Evolutionary conservation across 2,113 vertebrate species (phyloP).

Genomic region (Caranx melampygus): DNA sequence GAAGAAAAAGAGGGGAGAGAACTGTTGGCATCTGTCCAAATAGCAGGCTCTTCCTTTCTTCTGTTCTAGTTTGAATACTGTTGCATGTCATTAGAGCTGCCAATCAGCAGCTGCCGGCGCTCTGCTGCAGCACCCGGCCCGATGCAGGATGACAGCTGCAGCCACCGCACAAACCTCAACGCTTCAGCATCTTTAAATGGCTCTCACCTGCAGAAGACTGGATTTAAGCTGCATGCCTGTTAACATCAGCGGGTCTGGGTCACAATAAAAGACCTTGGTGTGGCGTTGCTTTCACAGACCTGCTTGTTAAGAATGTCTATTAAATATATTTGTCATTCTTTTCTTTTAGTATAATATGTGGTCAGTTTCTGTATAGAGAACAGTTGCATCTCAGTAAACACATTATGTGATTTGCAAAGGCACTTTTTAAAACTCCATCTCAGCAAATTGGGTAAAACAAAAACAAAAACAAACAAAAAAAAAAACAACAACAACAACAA

Average conservation of each 20-base stretch:
- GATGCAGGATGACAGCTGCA: conserved; percentile 51
- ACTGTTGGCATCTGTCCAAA: conserved; percentile 51
- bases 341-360: too few relatives aligned
- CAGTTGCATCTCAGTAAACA: too few relatives aligned
- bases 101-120: conserved; percentile 65
- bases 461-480: too few relatives aligned
- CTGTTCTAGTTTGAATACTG: conserved; percentile 57
- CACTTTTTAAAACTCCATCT: too few relatives aligned
- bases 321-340: neutral
- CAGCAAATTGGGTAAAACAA: neutral
- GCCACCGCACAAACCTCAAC: conserved; percentile 15
- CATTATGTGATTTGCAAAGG: too few relatives aligned
- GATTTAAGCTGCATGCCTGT: neutral
- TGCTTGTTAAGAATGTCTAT: neutral
- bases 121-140: conserved; percentile 51
- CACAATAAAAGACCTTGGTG: neutral
- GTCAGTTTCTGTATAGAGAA: too few relatives aligned
- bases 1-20: conserved; percentile 25
- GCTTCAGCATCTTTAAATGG: conserved; percentile 13
- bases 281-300: neutral
- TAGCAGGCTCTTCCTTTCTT: conserved; percentile 48
- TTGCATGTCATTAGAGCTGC: conserved; percentile 69
- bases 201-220: neutral
- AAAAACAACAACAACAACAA: too few relatives aligned
- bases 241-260: neutral